Evolutionary conservation across 2,888 invertebrate genomes (phyloP).

Genomic region (Tachina lurida): DNA sequence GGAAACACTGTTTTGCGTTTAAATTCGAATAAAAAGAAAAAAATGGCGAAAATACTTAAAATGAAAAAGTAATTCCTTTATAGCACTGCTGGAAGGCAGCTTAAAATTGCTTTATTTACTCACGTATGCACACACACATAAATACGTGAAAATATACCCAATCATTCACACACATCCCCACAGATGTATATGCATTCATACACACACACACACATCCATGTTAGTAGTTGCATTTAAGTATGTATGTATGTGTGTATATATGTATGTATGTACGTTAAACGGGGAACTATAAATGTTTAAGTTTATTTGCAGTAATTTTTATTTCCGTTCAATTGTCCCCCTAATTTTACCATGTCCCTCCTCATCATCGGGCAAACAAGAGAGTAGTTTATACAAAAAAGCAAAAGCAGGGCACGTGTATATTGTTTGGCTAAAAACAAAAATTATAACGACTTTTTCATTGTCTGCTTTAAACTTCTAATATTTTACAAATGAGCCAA

Average conservation of each 20-base stretch:
- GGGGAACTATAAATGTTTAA: constrained; percentile 77
- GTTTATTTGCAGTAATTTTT: constrained; percentile 79
- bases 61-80: constrained; percentile 25
- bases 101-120: constrained; percentile 41
- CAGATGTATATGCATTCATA: too few relatives aligned
- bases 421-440: constrained; percentile 50
- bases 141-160: not conserved
- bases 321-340: constrained; percentile 80
- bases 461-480: constrained; percentile 62
- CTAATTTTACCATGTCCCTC: constrained; percentile 18
- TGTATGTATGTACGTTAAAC: constrained; percentile 70
- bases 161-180: not conserved
- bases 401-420: constrained; percentile 50
- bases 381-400: constrained; percentile 15
- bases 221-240: not conserved
- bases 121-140: not conserved
- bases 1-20: too few relatives aligned
- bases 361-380: not conserved
- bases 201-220: not conserved
- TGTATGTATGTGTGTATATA: not conserved
- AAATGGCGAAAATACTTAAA: too few relatives aligned
- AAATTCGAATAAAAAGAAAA: too few relatives aligned
- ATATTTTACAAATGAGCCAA: constrained; percentile 70
- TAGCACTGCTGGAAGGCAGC: constrained; percentile 19
- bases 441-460: constrained; percentile 66